Conservation (phyloP, 23 tunicate genomes). For the Styela plicata region DNA sequence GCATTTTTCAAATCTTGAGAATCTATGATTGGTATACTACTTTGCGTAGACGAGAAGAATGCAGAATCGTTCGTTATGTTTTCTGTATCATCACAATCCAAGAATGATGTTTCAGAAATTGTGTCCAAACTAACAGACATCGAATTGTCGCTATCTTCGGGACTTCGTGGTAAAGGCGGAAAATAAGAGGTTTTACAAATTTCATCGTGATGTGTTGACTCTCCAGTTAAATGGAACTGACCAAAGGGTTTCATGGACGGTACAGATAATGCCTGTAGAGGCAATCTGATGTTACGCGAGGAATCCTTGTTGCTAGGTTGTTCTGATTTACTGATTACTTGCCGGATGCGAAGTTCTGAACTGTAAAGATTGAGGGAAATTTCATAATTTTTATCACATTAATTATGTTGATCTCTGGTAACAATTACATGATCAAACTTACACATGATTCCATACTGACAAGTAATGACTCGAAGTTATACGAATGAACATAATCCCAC, state of each 20-base stretch:
- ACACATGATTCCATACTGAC: too few relatives aligned
- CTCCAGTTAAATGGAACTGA: background rate
- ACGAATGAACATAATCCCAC: too few relatives aligned
- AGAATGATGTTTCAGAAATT: slow-evolving; percentile 42
- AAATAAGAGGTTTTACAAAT: background rate
- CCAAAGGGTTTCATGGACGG: slow-evolving; percentile 10
- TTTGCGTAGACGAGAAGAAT: slow-evolving; percentile 22
- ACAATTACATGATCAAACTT: too few relatives aligned
- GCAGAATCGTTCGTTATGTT: slow-evolving; percentile 7
- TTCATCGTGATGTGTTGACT: background rate
- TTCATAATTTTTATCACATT: too few relatives aligned
- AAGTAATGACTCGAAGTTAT: too few relatives aligned
- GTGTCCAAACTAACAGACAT: slow-evolving; percentile 42
- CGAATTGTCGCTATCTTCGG: slow-evolving; percentile 9
- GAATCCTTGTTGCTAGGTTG: background rate
- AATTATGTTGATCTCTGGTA: too few relatives aligned
- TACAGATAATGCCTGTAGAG: slow-evolving; percentile 12
- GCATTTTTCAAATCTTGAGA: background rate
- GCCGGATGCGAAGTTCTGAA: too few relatives aligned
- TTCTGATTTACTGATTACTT: slow-evolving; percentile 25
- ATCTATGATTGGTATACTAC: background rate
- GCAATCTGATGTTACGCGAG: background rate
- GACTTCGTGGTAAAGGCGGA: slow-evolving; percentile 3
- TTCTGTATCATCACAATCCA: slow-evolving; percentile 10
- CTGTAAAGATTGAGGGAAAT: too few relatives aligned